Evolutionary conservation across 2,888 invertebrate genomes (phyloP).

Genomic region (Hypselothyrea guttata): DNA sequence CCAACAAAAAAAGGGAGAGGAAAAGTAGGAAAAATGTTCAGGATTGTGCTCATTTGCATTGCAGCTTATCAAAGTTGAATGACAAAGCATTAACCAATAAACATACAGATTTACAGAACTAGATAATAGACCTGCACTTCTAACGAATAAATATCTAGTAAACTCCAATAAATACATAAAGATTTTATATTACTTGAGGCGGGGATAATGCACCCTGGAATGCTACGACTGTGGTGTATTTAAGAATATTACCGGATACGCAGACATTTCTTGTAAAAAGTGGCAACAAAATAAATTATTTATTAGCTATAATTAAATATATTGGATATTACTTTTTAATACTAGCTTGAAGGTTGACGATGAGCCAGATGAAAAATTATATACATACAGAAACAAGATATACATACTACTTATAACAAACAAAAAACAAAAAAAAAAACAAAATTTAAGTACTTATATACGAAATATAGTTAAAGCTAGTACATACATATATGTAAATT

Average conservation of each 20-base stretch:
- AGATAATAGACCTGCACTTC: constrained; percentile 48
- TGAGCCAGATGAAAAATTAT: constrained; percentile 25
- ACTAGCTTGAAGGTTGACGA: constrained; percentile 61
- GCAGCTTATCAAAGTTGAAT: constrained; percentile 34
- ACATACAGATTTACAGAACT: constrained; percentile 31
- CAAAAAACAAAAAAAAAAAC: neutral
- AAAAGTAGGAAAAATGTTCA: too few relatives aligned
- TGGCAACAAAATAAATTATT: constrained; percentile 54
- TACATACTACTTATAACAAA: constrained; percentile 25
- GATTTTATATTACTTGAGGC: constrained; percentile 29
- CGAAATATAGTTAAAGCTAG: constrained; percentile 20
- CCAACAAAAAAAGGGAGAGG: neutral
- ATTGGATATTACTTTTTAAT: constrained; percentile 74
- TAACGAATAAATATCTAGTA: neutral
- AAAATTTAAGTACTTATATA: too few relatives aligned
- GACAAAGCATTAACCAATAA: constrained; percentile 27
- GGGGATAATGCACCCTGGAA: too few relatives aligned
- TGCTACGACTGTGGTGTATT: constrained; percentile 21
- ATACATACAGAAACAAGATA: constrained; percentile 39
- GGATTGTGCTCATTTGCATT: constrained; percentile 39
- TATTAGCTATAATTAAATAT: constrained; percentile 69
- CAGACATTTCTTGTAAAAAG: constrained; percentile 67
- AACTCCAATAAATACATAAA: too few relatives aligned
- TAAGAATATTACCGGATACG: constrained; percentile 35
- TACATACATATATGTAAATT: constrained; percentile 53